Conservation (phyloP, 2,113 vertebrate species). For the Ibidorhyncha struthersii region DNA sequence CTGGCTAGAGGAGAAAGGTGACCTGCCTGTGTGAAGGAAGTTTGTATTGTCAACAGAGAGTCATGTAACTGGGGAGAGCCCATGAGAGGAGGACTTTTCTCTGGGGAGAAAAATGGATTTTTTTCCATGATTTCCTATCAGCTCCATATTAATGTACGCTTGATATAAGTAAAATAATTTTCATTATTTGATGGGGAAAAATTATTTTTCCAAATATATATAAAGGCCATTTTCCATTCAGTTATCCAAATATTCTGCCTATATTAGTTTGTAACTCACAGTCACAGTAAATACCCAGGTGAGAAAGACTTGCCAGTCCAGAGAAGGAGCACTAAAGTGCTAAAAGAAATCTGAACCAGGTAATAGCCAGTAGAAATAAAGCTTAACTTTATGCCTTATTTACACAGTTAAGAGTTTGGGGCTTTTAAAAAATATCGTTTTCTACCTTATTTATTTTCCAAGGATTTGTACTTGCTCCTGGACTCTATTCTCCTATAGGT, state of each 20-base stretch:
- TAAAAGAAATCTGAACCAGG: background rate
- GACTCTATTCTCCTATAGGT: background rate
- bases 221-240: background rate
- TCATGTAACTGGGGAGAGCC: background rate
- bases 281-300: background rate
- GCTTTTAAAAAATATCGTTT: background rate
- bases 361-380: background rate
- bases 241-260: background rate
- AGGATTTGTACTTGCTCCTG: background rate
- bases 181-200: background rate
- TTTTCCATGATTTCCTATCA: background rate
- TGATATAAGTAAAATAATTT: background rate
- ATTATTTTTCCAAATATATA: background rate
- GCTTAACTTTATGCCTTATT: background rate
- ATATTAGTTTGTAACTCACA: background rate
- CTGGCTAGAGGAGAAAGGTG: background rate
- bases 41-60: background rate
- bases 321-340: background rate
- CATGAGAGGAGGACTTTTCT: background rate
- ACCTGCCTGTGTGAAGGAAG: background rate
- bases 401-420: background rate
- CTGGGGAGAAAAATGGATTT: background rate
- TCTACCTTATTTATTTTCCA: background rate
- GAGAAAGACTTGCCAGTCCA: background rate
- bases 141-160: background rate